A percentile compares a stretch with the other conserved stretches of the same genome.
Conservation (phyloP, 92 coral and sea anemone genomes). For the Plumapathes pennacea region DNA sequence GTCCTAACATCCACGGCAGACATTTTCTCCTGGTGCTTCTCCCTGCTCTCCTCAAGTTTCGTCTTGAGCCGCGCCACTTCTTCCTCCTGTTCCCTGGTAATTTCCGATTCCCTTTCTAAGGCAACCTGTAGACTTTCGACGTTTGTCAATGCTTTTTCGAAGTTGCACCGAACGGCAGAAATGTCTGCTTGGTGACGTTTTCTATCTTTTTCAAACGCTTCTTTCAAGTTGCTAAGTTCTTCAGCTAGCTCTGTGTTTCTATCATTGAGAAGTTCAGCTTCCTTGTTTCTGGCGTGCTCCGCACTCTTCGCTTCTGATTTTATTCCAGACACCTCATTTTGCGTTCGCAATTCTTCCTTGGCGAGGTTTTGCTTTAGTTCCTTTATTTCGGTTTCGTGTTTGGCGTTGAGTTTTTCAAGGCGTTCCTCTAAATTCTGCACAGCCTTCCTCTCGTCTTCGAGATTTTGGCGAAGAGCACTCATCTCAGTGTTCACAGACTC, state of each 20-base stretch:
- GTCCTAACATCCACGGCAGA: slow-evolving; percentile 14
- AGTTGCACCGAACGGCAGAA: too few species aligned
- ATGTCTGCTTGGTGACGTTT: slow-evolving; percentile 1
- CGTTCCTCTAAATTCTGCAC: slow-evolving; percentile 56
- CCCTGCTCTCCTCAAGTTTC: slow-evolving; percentile 25
- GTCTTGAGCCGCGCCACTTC: slow-evolving; percentile 17
- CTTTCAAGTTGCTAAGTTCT: slow-evolving; percentile 18
- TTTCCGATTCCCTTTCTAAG: slow-evolving; percentile 31
- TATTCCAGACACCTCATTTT: neutral
- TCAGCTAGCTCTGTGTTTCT: neutral
- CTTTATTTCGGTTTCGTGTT: slow-evolving; percentile 40
- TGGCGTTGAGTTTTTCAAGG: slow-evolving; percentile 32
- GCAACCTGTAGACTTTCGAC: slow-evolving; percentile 51
- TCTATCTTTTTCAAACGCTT: slow-evolving; percentile 18
- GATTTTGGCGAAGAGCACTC: slow-evolving; percentile 66
- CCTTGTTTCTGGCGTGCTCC: neutral
- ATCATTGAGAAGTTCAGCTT: neutral
- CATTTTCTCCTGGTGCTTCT: neutral
- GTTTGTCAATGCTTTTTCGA: too few species aligned
- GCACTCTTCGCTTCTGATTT: too few species aligned
- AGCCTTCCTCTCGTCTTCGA: slow-evolving; percentile 60
- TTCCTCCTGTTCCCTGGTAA: slow-evolving; percentile 35
- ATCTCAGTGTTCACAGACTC: slow-evolving; percentile 68
- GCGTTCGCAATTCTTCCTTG: slow-evolving; percentile 4
- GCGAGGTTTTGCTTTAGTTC: slow-evolving; percentile 15